Base-by-base conservation (phyloP, 1,140 invertebrate species). In the Leptestheria dahalacensis region DNA sequence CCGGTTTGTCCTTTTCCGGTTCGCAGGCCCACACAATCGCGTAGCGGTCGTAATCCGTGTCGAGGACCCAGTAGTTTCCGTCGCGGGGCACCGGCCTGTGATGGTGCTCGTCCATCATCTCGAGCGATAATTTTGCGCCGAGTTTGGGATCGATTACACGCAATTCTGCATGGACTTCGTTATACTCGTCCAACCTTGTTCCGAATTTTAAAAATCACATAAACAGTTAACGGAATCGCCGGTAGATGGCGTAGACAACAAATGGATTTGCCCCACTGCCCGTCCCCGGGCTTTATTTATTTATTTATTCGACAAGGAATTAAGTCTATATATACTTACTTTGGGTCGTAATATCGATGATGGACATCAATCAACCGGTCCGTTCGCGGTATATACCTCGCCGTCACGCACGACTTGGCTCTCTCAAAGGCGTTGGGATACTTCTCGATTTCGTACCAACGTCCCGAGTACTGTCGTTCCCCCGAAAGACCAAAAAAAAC, bases 41-140 rank as follows among this genome's bases (percentile, higher is more conserved):
- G 65, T 82, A 90, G 20, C 74, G 78, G 2, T 78, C 75, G 66
- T 90, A 91, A 68, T 91, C 87, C 0, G 86, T 88, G 28, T 82
- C 83, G 10, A 90, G 66, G n/a, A 91, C 74, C 79, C 82, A 82
- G 66, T 87, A 88, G 1, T 84, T 83, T 0, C 80, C 78, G 6
- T 78, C 82, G 28, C 11, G 47, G 1, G 58, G 58, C 15, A 52
- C 49, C n/a, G 53, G 53, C 9, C 53, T 26, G 24, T 33, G 26
- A 20, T 29, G 21, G 10, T 10, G 26, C 26, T n/a, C 33, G 24
- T 6, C 3, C n/a, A 28, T 24, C 15, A 55, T 29, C n/a, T 29
- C 53, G 24, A 55, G 20, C 25, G 26, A 26, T 20, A 55, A 20
- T 29, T 55, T 55, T n/a, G 53, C 53, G 20, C 33, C 10, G 12